Conservation (phyloP, 2,113 vertebrate species). For the Datnioides undecimradiatus region DNA sequence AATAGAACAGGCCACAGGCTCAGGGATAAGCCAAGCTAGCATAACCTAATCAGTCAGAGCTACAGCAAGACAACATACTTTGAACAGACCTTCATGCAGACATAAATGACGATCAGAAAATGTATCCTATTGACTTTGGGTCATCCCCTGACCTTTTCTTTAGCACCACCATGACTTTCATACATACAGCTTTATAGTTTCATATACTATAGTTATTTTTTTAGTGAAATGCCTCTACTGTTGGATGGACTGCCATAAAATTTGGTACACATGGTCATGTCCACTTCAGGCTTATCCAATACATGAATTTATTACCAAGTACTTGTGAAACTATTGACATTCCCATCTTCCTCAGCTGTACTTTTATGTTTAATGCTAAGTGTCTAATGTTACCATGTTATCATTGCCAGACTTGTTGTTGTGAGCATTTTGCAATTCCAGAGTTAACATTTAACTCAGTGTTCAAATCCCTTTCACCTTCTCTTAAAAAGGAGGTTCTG, state of each 20-base stretch:
- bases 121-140: not conserved
- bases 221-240: not conserved
- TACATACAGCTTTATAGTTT: too few species aligned
- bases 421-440: too few species aligned
- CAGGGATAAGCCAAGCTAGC: constrained; percentile 9
- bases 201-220: too few species aligned
- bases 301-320: constrained; percentile 2
- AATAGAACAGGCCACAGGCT: constrained; percentile 70
- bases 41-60: constrained; percentile 20
- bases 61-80: not conserved
- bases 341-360: not conserved
- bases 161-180: not conserved
- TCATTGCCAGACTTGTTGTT: too few species aligned
- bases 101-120: too few species aligned
- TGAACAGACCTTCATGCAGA: not conserved
- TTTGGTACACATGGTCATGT: not conserved
- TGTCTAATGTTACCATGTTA: not conserved
- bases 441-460: too few species aligned
- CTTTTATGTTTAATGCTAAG: not conserved
- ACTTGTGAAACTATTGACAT: not conserved
- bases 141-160: not conserved
- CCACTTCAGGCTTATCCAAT: too few species aligned
- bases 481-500: too few species aligned
- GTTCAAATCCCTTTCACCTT: too few species aligned
- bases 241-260: not conserved